Evolutionary conservation across 2,888 invertebrate species (phyloP), one percentile per base, ranked within the genome.

Genomic region (Diarsia dahlii): DNA sequence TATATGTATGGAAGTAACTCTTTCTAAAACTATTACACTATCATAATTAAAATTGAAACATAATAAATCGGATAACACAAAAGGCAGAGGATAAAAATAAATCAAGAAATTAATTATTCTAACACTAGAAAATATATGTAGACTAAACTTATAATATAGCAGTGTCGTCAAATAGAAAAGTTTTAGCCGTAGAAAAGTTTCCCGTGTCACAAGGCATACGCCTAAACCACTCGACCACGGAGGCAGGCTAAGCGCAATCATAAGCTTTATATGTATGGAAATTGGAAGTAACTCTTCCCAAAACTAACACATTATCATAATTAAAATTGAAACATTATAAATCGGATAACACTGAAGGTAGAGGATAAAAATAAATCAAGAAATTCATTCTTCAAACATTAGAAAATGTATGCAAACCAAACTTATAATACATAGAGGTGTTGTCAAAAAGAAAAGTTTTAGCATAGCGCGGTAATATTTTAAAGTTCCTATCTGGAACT

Each of bases 381-480:
- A 65, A 63, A 28, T 70, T 66, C 18, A 28, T 46, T 63, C 39
- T 46, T 20, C 28, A 28, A 69, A 66, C 56, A 67, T 74, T 68
- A 71, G 34, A 82, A 68, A 34, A 64, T 82, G 67, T 73, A 80
- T 62, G 68, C 74, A 68, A 67, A 39, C 54, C 8, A 64, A 80
- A 85, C 52, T 83, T 78, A 54, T 65, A 82, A 80, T 65, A 80
- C 63, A 69, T 76, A 78, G 66, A 65, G 68, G 67, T 71, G 85
- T 73, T 76, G 68, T 81, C 78, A 81, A 79, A 85, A 63, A 77
- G 75, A 64, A 84, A 81, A 85, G 84, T 79, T 86, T 88, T 74
- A 72, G 75, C 75, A 71, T 68, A 74, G 58, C 76, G 73, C 75
- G 73, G 84, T 87, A 75, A 81, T 86, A 83, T 81, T 79, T 83